These are phyloP conservation scores for Empis livida DNA, from an alignment of 2,888 invertebrate species.

Conservation along the genomic window DNA sequence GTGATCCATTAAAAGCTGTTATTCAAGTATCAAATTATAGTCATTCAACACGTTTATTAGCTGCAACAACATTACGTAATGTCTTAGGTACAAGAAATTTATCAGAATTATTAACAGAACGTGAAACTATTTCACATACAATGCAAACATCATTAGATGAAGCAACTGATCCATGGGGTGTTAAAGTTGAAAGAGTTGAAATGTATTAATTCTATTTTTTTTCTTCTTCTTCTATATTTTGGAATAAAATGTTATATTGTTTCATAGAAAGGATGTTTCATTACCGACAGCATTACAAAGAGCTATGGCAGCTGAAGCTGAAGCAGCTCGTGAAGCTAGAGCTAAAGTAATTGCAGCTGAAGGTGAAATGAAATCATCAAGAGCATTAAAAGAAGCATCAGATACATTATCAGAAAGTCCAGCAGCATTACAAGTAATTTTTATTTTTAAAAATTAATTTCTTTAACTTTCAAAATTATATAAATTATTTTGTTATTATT, in stretches of 20 bases:
- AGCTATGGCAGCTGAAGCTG: constrained; percentile 75
- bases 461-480: too few relatives aligned
- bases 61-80: constrained; percentile 76
- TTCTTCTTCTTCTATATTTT: too few relatives aligned
- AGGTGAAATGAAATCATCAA: constrained; percentile 70
- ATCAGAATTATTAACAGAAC: constrained; percentile 80
- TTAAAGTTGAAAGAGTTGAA: constrained; percentile 89
- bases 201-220: constrained; percentile 53
- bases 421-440: constrained; percentile 44
- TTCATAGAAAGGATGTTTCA: constrained; percentile 58
- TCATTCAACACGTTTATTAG: constrained; percentile 67
- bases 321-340: constrained; percentile 57
- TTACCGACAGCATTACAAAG: constrained; percentile 63
- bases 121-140: constrained; percentile 80
- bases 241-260: not conserved
- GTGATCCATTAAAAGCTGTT: constrained; percentile 64
- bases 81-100: constrained; percentile 86
- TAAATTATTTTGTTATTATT: constrained; percentile 22
- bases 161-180: constrained; percentile 81
- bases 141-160: constrained; percentile 71
- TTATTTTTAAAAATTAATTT: not conserved
- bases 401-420: constrained; percentile 66
- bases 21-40: constrained; percentile 64
- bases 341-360: constrained; percentile 73
- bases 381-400: constrained; percentile 69